Percentiles rank a stretch among this genome's conserved stretches.
These are phyloP conservation scores for Geothlypis trichas DNA, from an alignment of 2,113 vertebrate species.

Conservation along the genomic window DNA sequence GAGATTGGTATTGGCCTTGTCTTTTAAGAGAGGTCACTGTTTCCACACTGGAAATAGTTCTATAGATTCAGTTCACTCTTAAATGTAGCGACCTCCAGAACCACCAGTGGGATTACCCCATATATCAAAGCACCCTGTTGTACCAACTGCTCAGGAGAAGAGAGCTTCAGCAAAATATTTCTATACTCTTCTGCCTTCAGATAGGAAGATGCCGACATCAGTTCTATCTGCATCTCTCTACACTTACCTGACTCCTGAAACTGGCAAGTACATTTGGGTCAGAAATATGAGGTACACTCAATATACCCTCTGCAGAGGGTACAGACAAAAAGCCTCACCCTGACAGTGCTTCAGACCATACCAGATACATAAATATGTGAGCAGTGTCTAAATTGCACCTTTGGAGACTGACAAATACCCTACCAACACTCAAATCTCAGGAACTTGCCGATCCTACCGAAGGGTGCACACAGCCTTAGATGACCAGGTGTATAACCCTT, in stretches of 20 bases:
- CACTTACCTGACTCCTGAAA: neutral
- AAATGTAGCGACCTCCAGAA: neutral
- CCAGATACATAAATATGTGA: neutral
- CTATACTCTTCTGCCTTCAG: neutral
- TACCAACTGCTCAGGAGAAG: neutral
- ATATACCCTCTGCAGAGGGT: neutral
- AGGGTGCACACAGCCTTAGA: neutral
- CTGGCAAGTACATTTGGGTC: neutral
- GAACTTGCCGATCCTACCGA: neutral
- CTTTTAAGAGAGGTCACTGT: neutral
- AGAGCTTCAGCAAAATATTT: neutral
- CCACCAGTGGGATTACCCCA: neutral
- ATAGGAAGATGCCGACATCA: neutral
- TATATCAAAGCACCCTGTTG: neutral
- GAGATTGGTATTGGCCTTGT: neutral
- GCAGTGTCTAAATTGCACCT: neutral
- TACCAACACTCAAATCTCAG: neutral
- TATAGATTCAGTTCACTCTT: neutral
- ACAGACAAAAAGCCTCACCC: neutral
- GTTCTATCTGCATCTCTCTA: neutral
- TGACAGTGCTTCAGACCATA: neutral
- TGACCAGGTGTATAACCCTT: neutral
- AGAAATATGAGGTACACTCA: neutral
- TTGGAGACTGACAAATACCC: neutral
- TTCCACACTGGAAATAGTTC: neutral